These are phyloP conservation scores for Prenolepis imparis DNA, from an alignment of 2,888 invertebrate genomes.

Conservation along the genomic window DNA sequence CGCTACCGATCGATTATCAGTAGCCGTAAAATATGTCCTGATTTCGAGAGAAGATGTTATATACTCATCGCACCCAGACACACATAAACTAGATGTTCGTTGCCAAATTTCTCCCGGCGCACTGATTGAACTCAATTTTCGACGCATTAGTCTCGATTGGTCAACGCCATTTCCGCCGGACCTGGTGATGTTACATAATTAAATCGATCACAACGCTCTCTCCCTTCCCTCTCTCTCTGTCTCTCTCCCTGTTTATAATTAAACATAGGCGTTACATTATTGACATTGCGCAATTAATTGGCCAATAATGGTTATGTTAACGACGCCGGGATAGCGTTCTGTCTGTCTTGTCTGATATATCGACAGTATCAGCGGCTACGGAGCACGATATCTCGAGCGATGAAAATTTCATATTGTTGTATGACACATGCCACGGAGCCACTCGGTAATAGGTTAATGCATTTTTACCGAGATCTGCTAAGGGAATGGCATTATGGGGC, in stretches of 20 bases:
- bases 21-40: background rate
- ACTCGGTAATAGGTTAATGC: constrained; percentile 64
- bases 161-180: constrained; percentile 49
- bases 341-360: constrained; percentile 5
- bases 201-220: constrained; percentile 49
- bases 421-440: constrained; percentile 10
- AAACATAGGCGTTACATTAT: constrained; percentile 50
- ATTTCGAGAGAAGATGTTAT: background rate
- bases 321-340: constrained; percentile 1
- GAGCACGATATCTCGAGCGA: constrained; percentile 1
- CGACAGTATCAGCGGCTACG: background rate
- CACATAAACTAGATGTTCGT: background rate
- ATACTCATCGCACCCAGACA: background rate
- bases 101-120: constrained; percentile 43
- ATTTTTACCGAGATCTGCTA: constrained; percentile 61
- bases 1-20: constrained; percentile 1
- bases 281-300: constrained; percentile 56
- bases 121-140: constrained; percentile 44
- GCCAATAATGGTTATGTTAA: constrained; percentile 34
- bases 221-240: background rate
- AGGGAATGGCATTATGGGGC: constrained; percentile 47
- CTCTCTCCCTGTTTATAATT: constrained; percentile 44
- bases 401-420: constrained; percentile 41
- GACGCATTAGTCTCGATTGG: constrained; percentile 53
- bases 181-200: constrained; percentile 38